Evolutionary conservation across 2,113 vertebrate species (phyloP), one percentile per base, ranked within the genome.

Genomic region (Pitta sordida): DNA sequence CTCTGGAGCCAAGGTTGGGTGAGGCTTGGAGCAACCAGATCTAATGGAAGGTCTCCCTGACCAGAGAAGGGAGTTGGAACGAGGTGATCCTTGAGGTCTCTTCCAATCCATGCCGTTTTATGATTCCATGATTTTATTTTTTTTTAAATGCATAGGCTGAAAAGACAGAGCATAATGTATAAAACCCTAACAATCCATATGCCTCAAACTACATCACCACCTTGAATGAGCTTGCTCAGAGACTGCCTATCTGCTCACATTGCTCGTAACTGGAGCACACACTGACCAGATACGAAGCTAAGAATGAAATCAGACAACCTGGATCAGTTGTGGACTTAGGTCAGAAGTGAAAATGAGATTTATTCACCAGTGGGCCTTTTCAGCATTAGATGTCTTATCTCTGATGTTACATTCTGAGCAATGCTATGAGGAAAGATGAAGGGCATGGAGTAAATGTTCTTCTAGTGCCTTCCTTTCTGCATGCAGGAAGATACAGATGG

Each of bases 111-210:
- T 36, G 5, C 8, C 23, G 17, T 53, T 53, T 34, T 24, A 10
- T 18, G 53, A 44, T 7, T 23, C n/a, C 26, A 5, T 56, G 24
- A 36, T 49, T 77, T n/a, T n/a, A n/a, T n/a, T n/a, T n/a, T 70
- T 75, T 79, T 91, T 80, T 27, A 77, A 88, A 71, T 49, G 26
- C 43, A 27, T 20, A 46, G 60, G n/a, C 26, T 8, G 32, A n/a
- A 55, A 56, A 71, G 34, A 3, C 10, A 84, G 49, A 65, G 20
- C 32, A 23, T 10, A 44, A 39, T 11, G 15, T 19, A 5, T 20
- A 32, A 24, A 74, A 29, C 11, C 60, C 11, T 14, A 59, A 0
- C 39, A 71, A 5, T 7, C 34, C 89, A 0, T 2, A 2, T 10
- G 32, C 21, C 65, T 60, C 39, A 46, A 3, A 36, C 5, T 30